Evolutionary conservation across 2,113 vertebrate genomes (phyloP).

Genomic region (Sceloporus undulatus): DNA sequence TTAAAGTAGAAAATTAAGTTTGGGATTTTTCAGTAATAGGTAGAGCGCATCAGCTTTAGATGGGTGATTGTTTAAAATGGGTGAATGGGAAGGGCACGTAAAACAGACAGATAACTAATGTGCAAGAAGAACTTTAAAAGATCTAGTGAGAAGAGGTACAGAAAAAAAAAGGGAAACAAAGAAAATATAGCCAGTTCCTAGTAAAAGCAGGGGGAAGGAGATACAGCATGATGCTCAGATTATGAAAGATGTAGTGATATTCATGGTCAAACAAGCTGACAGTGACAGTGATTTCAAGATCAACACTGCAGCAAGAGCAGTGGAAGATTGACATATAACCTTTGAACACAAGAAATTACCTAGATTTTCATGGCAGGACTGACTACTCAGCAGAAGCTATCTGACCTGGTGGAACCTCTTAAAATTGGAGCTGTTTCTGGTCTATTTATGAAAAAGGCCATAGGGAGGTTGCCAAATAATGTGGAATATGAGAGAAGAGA

Average conservation of each 20-base stretch:
- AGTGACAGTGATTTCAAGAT: neutral
- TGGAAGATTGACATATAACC: neutral
- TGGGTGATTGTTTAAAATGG: neutral
- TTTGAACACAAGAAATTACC: neutral
- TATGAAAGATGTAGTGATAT: neutral
- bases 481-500: neutral
- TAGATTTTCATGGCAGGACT: neutral
- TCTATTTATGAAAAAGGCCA: accelerated
- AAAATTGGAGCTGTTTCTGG: neutral
- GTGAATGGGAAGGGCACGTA: too few relatives aligned
- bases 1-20: neutral
- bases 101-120: neutral
- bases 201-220: neutral
- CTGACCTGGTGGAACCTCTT: too few relatives aligned
- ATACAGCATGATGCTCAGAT: neutral
- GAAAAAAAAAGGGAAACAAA: neutral
- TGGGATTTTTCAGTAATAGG: neutral
- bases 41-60: neutral
- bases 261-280: neutral
- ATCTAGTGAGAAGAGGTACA: neutral
- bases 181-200: neutral
- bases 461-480: accelerated
- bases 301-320: neutral
- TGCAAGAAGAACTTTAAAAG: neutral
- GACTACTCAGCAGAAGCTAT: too few relatives aligned